Conservation (phyloP, 1,140 invertebrate genomes). For the Penaeus japonicus region DNA sequence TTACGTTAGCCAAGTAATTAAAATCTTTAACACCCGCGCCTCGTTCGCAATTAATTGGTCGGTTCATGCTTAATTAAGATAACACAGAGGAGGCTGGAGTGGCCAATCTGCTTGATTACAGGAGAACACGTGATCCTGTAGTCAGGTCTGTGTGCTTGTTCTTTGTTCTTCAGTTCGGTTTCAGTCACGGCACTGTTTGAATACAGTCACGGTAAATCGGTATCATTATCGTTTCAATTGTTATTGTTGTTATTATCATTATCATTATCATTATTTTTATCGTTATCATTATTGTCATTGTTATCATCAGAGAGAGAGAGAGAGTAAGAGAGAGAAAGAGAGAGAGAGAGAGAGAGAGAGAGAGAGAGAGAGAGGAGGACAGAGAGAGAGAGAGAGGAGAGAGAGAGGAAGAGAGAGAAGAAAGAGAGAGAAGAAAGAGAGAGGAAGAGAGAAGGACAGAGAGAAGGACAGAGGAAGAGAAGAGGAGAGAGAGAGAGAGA, state of each 20-base stretch:
- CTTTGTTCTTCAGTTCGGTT: too few species aligned
- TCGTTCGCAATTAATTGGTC: conserved; percentile 8
- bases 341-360: neutral
- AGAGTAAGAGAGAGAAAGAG: neutral
- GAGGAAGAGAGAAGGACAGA: neutral
- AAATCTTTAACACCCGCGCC: conserved; percentile 13
- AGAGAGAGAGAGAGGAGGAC: conserved; percentile 9
- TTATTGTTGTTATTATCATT: too few species aligned
- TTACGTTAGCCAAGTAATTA: conserved; percentile 38
- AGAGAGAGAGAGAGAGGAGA: neutral
- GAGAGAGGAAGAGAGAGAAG: neutral
- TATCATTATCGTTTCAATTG: too few species aligned
- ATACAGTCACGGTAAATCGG: too few species aligned
- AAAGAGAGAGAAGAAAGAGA: neutral
- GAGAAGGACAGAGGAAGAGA: neutral
- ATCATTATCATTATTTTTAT: too few species aligned
- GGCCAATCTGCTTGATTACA: neutral
- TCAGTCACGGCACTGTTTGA: too few species aligned
- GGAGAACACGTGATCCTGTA: too few species aligned
- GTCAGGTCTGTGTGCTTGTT: too few species aligned
- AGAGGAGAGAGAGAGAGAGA: neutral
- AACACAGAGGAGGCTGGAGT: neutral
- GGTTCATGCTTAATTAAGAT: conserved; percentile 19
- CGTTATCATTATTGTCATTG: too few species aligned
- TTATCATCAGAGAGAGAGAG: neutral